phyloP scores from a whole-genome alignment of 2,113 vertebrate genomes.

The Chamaea fasciata region DNA sequence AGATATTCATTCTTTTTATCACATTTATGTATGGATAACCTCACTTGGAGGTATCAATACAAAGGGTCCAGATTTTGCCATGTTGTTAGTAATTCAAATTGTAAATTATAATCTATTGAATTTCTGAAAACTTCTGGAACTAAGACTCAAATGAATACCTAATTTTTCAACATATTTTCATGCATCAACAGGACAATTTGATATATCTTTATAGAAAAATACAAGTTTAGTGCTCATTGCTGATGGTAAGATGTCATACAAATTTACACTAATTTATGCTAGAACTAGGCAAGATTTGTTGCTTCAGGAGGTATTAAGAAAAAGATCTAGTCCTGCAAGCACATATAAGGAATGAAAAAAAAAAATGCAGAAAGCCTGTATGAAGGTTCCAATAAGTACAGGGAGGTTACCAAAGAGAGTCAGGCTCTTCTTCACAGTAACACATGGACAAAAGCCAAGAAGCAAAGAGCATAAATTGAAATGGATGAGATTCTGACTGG shows the following conservation, averaged over 20 bases:
- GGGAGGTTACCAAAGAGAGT: background rate
- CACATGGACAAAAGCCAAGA: background rate
- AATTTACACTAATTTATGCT: background rate
- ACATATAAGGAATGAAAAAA: background rate
- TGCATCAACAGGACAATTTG: background rate
- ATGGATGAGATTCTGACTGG: background rate
- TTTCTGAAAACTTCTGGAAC: background rate
- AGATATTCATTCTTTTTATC: background rate
- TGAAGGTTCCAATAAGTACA: background rate
- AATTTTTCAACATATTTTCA: background rate
- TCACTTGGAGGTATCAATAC: background rate
- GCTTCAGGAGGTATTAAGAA: background rate
- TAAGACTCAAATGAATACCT: background rate
- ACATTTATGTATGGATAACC: background rate
- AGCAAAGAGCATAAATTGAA: background rate
- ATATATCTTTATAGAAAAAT: background rate
- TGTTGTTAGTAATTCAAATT: background rate
- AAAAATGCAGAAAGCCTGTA: background rate
- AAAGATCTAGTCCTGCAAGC: background rate
- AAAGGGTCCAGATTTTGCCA: background rate
- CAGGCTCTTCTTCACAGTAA: background rate
- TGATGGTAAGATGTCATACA: background rate
- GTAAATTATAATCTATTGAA: background rate
- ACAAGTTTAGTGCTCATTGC: background rate
- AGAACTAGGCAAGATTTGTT: background rate